Evolutionary conservation across 2,113 vertebrate species (phyloP), one percentile per base, ranked within the genome.

Genomic region (Boleophthalmus pectinirostris): DNA sequence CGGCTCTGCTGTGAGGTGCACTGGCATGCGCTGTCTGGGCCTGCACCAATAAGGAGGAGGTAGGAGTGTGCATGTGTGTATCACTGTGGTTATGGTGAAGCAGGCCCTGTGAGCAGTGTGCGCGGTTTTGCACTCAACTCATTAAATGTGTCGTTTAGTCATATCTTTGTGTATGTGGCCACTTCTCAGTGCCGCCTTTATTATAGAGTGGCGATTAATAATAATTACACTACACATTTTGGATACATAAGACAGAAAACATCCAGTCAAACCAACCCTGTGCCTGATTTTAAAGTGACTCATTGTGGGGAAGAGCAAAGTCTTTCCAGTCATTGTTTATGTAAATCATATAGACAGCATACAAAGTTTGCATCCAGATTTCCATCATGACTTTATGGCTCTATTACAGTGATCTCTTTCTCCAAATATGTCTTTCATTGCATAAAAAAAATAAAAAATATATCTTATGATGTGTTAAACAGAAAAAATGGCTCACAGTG

Each of bases 301-400:
- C 89, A 89, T 73, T 87, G 75, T 21, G 38, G 82, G 74, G 53
- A 74, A 72, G 60, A 13, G 10, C 80, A 85, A 80, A 80, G 77
- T 83, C 82, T 90, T 91, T 91, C 90, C 85, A 89, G 82, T 87
- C 78, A 84, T 86, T 81, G 82, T 90, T 91, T 83, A 91, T 91
- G 83, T 85, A 92, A 92, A 90, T 92, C 86, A 85, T 80, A 83
- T 82, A 83, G 73, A 78, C 68, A 60, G 63, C 75, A 89, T 70
- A 66, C 68, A 75, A 77, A 49, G 61, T 74, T 86, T 73, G 63
- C 79, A 79, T 86, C 85, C 83, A 90, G 80, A 81, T 90, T 92
- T 91, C 84, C 80, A 35, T 89, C 74, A 80, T 81, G 83, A 86
- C 88, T 85, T 91, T 80, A 85, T 82, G 82, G 85, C 70, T 85